phyloP scores from a whole-genome alignment of 2,797 vertebrate genomes.

The Carapus acus region DNA sequence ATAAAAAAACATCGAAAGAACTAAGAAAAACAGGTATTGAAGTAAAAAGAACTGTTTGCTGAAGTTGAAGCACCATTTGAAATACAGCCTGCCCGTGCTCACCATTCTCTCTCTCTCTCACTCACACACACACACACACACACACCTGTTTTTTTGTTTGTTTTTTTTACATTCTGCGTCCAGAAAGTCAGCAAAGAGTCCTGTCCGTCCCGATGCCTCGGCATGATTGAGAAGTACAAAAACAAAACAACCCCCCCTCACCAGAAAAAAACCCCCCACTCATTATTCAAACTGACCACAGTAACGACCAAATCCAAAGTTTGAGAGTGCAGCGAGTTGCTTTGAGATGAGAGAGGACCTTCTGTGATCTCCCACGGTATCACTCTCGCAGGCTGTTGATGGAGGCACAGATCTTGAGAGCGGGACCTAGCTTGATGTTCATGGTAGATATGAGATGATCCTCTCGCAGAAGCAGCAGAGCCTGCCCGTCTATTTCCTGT shows the following conservation, averaged over 20 bases:
- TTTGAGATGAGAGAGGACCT: constrained; percentile 6
- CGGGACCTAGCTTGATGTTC: constrained; percentile 98
- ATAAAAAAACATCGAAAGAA: constrained; percentile 22
- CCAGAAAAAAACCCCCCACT: too few species aligned
- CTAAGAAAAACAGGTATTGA: constrained; percentile 39
- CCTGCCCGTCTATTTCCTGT: constrained; percentile 98
- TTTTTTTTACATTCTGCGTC: constrained; percentile 61
- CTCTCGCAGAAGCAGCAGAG: constrained; percentile 91
- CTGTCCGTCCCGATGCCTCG: constrained; percentile 16
- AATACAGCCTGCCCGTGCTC: constrained; percentile 40
- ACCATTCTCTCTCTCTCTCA: constrained; percentile 32
- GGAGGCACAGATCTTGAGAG: constrained; percentile 97
- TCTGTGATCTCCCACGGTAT: constrained; percentile 35
- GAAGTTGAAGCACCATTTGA: constrained; percentile 63
- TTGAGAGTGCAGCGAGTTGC: constrained; percentile 11
- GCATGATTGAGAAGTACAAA: too few species aligned
- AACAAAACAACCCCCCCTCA: too few species aligned
- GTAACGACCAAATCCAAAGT: too few species aligned
- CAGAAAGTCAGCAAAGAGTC: constrained; percentile 45
- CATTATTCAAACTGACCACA: neutral
- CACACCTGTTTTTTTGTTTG: too few species aligned
- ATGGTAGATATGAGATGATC: constrained; percentile 99
- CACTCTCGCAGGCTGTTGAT: constrained; percentile 95
- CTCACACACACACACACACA: constrained; percentile 24
- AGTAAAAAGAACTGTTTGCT: constrained; percentile 38